Base-by-base conservation (phyloP, 1,140 invertebrate species). In the Vanessa atalanta region DNA sequence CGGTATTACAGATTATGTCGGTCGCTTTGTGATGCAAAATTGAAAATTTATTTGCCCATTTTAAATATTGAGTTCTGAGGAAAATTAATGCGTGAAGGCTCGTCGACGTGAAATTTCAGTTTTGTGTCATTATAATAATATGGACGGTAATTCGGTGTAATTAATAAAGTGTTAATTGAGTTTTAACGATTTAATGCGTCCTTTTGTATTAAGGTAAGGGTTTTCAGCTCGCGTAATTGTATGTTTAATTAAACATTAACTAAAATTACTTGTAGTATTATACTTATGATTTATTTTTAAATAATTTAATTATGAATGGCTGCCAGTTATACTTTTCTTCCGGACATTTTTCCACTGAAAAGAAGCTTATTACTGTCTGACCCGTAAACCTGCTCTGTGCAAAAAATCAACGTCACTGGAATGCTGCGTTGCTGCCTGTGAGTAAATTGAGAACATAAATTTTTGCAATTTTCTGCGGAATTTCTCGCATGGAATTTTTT, bases 1-100 rank as follows among this genome's bases (percentile, higher is more conserved):
- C 73, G 78, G 78, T 83, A 83, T 86, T 84, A 84, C 69, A 66
- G 75, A 75, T 55, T 73, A 75, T 50, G 26, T 8, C 47, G 16
- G 14, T 73, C 67, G 51, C 73, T 73, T 77, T 69, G 72, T 51
- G 61, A 48, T 13, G 47, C 20, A 14, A 63, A 68, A 75, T 78
- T 75, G 63, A 65, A 73, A 73, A 70, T 76, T 60, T 26, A 55
- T 26, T 73, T 60, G 16, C 64, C 53, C 50, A 65, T 76, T 76
- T 76, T 76, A 76, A 76, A 76, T 76, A 72, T 71, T 67, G 55
- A 20, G 65, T 43, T 43, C 37, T 9, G 37, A 67, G 57, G 70
- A 66, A 70, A 61, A 68, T 76, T 37, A 64, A 37, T 26, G 12
- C 23, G 55, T n/a, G 23, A 60, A 11, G 5, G 8, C 12, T 15